Percentiles rank a stretch among this genome's conserved stretches.
phyloP scores from a whole-genome alignment of 2,888 invertebrate species.

The Drosophila merina region DNA sequence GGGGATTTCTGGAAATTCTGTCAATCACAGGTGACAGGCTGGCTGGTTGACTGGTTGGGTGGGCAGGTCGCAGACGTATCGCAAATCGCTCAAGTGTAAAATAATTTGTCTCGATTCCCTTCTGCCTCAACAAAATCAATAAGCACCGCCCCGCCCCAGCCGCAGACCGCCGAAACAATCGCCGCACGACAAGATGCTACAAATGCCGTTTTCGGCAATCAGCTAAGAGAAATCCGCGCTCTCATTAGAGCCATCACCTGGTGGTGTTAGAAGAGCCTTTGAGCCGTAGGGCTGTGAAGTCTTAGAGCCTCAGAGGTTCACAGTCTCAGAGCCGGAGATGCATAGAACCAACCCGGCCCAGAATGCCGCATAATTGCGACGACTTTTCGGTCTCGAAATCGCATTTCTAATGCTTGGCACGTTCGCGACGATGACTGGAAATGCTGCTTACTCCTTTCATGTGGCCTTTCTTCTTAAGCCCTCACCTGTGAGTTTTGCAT shows the following conservation, averaged over 20 bases:
- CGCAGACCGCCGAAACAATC: slow-evolving; percentile 9
- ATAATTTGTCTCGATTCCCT: slow-evolving; percentile 74
- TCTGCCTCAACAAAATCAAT: slow-evolving; percentile 63
- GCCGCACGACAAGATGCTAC: slow-evolving; percentile 30
- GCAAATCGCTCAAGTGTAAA: slow-evolving; percentile 65
- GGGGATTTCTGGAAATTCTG: slow-evolving; percentile 34
- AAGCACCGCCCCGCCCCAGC: slow-evolving; percentile 12
- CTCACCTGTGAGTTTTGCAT: slow-evolving; percentile 32
- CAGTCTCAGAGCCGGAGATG: neutral
- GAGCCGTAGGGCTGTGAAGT: neutral
- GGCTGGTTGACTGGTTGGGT: slow-evolving; percentile 13
- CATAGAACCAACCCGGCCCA: slow-evolving; percentile 11
- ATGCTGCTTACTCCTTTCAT: slow-evolving; percentile 65
- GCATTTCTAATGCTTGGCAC: slow-evolving; percentile 55
- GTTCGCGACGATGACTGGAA: slow-evolving; percentile 43
- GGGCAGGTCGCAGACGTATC: slow-evolving; percentile 67
- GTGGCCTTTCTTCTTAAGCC: slow-evolving; percentile 10
- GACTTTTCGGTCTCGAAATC: slow-evolving; percentile 27
- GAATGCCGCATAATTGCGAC: slow-evolving; percentile 60
- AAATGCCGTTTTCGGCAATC: slow-evolving; percentile 42
- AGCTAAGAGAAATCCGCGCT: slow-evolving; percentile 24
- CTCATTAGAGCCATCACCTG: slow-evolving; percentile 51
- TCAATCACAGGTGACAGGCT: slow-evolving; percentile 48
- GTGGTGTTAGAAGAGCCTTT: slow-evolving; percentile 15
- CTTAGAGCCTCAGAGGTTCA: neutral